Evolutionary conservation across 2,888 invertebrate genomes (phyloP), one percentile per base, ranked within the genome.

Genomic region (Isotomurus palustris): DNA sequence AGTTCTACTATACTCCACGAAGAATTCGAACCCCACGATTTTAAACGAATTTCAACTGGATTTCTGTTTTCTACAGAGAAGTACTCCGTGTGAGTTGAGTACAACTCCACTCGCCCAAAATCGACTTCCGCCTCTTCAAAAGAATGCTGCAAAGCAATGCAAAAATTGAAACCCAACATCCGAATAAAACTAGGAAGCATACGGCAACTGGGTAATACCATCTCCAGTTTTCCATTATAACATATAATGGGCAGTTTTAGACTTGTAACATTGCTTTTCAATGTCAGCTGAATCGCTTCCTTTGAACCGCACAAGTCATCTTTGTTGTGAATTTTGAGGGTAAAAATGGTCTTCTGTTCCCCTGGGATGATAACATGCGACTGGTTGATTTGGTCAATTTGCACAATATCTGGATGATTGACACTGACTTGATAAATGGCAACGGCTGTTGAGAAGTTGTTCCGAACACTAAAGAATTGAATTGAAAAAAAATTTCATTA

Each of bases 61-160:
- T 89, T 89, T 64, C 82, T 80, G 76, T 90, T 90, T 68, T 83
- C 78, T 32, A 89, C 74, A 28, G 85, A 82, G 75, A 88, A 85
- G 71, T 82, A 77, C 69, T 88, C 83, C 69, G 84, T 84, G 72
- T 85, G 84, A 69, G 82, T 82, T 53, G 80, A 78, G 49, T 82
- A 81, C 72, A 82, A 79, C 68, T 84, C 81, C 62, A 87, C 78
- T 56, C 82, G 78, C 64, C 87, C 87, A 73, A 86, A 79, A 72
- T 83, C 81, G 73, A 86, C 75, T 36, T 74, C 74, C 4, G 59
- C 60, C 25, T 61, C 55, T 40, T 70, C 70, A 22, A 64, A 51
- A 0, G 67, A 60, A 43, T 69, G 61, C 65, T 67, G 25, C 3
- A 48, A 28, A 38, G n/a, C n/a, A n/a, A n/a, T n/a, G n/a, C n/a